Evolutionary conservation across 2,888 invertebrate genomes (phyloP).

Genomic region (Nebria brevicollis): DNA sequence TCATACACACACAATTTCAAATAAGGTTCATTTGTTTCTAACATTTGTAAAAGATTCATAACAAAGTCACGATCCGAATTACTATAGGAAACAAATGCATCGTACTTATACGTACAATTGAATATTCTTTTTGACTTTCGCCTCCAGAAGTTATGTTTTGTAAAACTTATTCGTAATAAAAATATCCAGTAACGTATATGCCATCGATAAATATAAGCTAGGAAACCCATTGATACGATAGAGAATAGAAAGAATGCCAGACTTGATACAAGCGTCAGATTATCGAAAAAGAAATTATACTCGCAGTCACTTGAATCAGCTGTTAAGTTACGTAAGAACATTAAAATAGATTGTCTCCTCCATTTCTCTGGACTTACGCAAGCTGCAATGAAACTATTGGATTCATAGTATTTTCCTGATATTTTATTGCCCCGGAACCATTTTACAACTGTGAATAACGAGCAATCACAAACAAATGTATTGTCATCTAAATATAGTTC

Average conservation of each 20-base stretch:
- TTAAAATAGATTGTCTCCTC: constrained; percentile 21
- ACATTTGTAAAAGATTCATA: constrained; percentile 66
- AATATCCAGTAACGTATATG: constrained; percentile 69
- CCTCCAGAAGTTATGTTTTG: constrained; percentile 53
- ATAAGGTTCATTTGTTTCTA: constrained; percentile 70
- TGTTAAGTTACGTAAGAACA: constrained; percentile 5
- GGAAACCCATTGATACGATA: constrained; percentile 19
- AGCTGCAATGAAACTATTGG: constrained; percentile 21
- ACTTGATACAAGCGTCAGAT: too few species aligned
- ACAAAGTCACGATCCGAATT: constrained; percentile 72
- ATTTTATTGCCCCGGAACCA: constrained; percentile 23
- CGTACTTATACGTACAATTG: constrained; percentile 64
- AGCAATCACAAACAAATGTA: constrained; percentile 36
- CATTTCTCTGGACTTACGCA: constrained; percentile 29
- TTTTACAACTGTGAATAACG: constrained; percentile 18
- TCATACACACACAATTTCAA: constrained; percentile 76
- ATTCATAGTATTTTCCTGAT: constrained; percentile 8
- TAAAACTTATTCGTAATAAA: constrained; percentile 65
- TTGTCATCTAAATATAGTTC: constrained; percentile 62
- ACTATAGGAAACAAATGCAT: constrained; percentile 71
- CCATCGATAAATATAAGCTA: constrained; percentile 57
- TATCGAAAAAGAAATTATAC: too few species aligned
- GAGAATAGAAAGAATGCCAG: constrained; percentile 15
- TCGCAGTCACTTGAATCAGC: background rate
- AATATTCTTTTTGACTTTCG: constrained; percentile 48